Base-by-base conservation (phyloP, 2,888 invertebrate genomes). In the Diploptera punctata region DNA sequence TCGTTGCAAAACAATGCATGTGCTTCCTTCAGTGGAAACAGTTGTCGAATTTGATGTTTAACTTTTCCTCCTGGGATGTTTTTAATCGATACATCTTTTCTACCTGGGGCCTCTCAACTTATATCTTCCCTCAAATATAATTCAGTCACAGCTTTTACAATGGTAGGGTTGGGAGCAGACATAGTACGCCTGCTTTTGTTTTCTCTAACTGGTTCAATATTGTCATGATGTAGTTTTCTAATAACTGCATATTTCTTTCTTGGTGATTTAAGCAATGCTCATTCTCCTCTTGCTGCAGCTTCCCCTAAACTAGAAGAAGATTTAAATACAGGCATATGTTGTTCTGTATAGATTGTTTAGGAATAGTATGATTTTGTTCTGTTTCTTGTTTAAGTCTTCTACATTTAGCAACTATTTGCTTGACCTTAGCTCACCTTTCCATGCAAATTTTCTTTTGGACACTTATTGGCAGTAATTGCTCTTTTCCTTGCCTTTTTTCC, bases 1-100 rank as follows among this genome's bases (percentile, higher is more conserved):
- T 60, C 60, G 31, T 60, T 7, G 31, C 29, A 60, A 26, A 60
- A 60, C 7, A 26, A 26, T 60, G 60, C 60, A 60, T 26, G 60
- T 9, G 60, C 26, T 29, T 60, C 60, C 26, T 4, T 18, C 16
- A 60, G 26, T 26, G 60, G 26, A 60, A 60, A 60, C 29, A 60
- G 21, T 29, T 60, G 5, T 60, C 29, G 29, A 60, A 60, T 60
- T 26, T 60, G 60, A 21, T n/a, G n/a, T n/a, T n/a, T n/a, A n/a
- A 60, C 31, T 60, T 26, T 60, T 60, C 18, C 26, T 31, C 26
- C 26, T 18, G 18, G 26, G 3, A 13, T 3, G 60, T 60, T 26
- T 18, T 60, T 60, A 21, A 26, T 13, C 7, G 60, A 26, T 60
- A 60, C 29, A 29, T 24, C 26, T 60, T 60, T 60, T 29, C 60